A percentile compares a stretch with the other conserved stretches of the same genome.
phyloP scores from a whole-genome alignment of 2,113 vertebrate genomes.

The Plestiodon gilberti region DNA sequence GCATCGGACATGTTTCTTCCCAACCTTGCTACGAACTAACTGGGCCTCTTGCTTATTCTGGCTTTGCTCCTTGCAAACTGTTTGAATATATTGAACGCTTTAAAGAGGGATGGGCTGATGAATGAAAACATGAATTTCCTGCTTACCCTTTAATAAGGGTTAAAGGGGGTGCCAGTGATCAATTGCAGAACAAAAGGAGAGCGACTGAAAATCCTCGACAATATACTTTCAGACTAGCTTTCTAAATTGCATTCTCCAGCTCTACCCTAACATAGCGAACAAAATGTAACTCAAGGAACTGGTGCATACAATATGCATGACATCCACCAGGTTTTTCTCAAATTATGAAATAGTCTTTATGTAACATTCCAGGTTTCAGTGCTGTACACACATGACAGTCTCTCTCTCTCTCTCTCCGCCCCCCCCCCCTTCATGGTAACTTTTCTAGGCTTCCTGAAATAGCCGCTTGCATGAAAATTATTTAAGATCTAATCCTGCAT shows the following conservation, averaged over 20 bases:
- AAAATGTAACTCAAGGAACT: constrained; percentile 41
- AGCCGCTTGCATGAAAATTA: background rate
- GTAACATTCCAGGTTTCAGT: background rate
- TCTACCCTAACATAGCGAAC: constrained; percentile 18
- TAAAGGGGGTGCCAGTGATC: constrained; percentile 74
- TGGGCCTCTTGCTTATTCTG: constrained; percentile 75
- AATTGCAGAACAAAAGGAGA: constrained; percentile 74
- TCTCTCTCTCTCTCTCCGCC: constrained; percentile 11
- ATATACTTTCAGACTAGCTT: constrained; percentile 35
- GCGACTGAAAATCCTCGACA: constrained; percentile 46
- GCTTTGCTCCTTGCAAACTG: constrained; percentile 75
- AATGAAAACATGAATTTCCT: constrained; percentile 80
- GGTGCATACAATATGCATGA: constrained; percentile 25
- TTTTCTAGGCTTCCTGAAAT: constrained; percentile 3
- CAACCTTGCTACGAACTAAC: constrained; percentile 72
- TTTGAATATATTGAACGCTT: constrained; percentile 77
- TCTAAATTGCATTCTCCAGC: constrained; percentile 22
- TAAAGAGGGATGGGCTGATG: constrained; percentile 76
- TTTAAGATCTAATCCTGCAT: background rate
- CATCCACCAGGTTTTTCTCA: background rate
- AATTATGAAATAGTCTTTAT: constrained; percentile 20
- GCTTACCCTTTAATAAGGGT: constrained; percentile 79
- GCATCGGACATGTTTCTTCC: constrained; percentile 67
- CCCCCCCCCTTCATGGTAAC: no score
- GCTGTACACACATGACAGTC: constrained; percentile 3